phyloP scores from a whole-genome alignment of 2,113 vertebrate genomes.

The Mionectes macconnelli region DNA sequence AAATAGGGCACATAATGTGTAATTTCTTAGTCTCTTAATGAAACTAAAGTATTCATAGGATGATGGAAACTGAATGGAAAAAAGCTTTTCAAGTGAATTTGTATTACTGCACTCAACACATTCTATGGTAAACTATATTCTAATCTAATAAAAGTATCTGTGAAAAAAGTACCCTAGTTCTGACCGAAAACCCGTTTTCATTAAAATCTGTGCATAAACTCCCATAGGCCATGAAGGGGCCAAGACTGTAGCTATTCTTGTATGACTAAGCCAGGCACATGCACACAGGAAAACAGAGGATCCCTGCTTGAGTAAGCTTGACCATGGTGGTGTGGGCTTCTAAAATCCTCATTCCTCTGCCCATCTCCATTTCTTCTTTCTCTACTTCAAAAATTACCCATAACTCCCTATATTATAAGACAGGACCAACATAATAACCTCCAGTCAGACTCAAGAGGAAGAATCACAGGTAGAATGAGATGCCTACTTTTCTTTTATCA shows the following conservation, averaged over 20 bases:
- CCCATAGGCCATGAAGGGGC: accelerated
- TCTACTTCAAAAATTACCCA: accelerated
- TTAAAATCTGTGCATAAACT: background rate
- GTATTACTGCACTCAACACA: background rate
- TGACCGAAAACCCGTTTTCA: background rate
- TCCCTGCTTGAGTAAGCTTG: background rate
- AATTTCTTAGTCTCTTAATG: background rate
- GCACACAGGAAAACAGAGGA: background rate
- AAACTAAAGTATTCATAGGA: background rate
- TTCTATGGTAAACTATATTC: background rate
- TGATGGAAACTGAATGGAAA: background rate
- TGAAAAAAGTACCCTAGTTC: background rate
- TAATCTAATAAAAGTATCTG: background rate
- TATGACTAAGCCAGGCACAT: background rate
- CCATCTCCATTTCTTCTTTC: background rate
- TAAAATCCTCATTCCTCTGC: background rate
- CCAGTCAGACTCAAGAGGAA: background rate
- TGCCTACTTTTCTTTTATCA: background rate
- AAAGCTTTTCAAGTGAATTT: background rate
- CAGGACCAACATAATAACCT: background rate
- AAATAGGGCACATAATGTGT: background rate
- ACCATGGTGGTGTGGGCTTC: background rate
- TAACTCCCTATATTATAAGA: background rate
- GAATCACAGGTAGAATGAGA: background rate
- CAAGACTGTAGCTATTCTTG: background rate